A percentile compares a stretch with the other conserved stretches of the same genome.
Conservation (phyloP, 2,888 invertebrate species). For the Formica aserva region DNA sequence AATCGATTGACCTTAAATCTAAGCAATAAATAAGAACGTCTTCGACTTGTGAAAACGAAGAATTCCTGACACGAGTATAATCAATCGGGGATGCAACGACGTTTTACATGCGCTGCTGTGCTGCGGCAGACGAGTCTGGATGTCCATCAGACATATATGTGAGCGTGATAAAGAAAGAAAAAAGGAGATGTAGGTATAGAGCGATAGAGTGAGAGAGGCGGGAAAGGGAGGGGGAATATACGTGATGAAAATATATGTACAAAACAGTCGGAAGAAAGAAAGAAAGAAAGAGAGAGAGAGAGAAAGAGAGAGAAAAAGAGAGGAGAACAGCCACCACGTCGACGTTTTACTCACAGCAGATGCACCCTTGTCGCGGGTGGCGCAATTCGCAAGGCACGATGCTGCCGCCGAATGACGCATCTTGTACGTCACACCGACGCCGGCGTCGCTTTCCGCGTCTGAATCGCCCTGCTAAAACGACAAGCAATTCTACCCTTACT, state of each 20-base stretch:
- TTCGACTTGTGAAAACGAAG: constrained; percentile 17
- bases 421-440: constrained; percentile 91
- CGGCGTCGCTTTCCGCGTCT: constrained; percentile 86
- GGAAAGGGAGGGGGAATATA: constrained; percentile 1
- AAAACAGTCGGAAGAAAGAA: constrained; percentile 11
- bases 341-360: constrained; percentile 84
- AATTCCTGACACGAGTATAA: constrained; percentile 32
- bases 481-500: constrained; percentile 85
- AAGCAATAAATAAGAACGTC: constrained; percentile 17
- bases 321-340: constrained; percentile 62
- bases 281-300: no score
- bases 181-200: constrained; percentile 36
- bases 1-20: constrained; percentile 57
- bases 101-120: constrained; percentile 55
- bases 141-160: constrained; percentile 39
- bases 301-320: neutral
- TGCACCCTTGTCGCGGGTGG: constrained; percentile 84
- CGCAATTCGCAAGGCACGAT: constrained; percentile 85
- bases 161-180: constrained; percentile 42
- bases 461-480: constrained; percentile 84
- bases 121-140: constrained; percentile 49
- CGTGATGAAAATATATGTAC: neutral
- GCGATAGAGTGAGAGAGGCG: constrained; percentile 57
- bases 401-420: constrained; percentile 85
- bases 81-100: constrained; percentile 36